Percentiles rank a stretch among this genome's conserved stretches.
Evolutionary conservation across 2,888 invertebrate genomes (phyloP).

Genomic region (Carabus problematicus): DNA sequence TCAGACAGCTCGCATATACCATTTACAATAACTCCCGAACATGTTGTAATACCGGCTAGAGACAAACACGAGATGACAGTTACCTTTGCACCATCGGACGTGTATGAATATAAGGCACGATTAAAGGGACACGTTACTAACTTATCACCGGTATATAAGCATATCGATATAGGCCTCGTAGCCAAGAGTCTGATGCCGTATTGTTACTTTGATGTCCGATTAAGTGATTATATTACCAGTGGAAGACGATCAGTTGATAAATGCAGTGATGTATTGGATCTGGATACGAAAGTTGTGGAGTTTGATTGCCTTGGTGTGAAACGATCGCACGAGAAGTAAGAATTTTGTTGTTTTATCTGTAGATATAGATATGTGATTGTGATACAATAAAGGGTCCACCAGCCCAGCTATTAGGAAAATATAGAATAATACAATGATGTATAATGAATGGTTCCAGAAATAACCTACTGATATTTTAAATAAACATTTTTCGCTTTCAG

Average conservation of each 20-base stretch:
- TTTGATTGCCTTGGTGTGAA: conserved; percentile 71
- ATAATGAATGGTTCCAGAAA: too few relatives aligned
- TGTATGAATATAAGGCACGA: conserved; percentile 63
- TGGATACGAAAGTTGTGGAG: conserved; percentile 64
- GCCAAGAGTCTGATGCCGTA: conserved; percentile 72
- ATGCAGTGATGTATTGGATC: conserved; percentile 60
- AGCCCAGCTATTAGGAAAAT: too few relatives aligned
- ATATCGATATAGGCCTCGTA: conserved; percentile 57
- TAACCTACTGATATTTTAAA: too few relatives aligned
- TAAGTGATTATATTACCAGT: conserved; percentile 68
- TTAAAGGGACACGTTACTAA: conserved; percentile 65
- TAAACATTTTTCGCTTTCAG: too few relatives aligned
- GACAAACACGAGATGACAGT: conserved; percentile 59
- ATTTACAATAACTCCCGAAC: conserved; percentile 62
- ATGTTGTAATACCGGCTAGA: conserved; percentile 60
- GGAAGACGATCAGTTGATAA: conserved; percentile 58
- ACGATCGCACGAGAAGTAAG: conserved; percentile 62
- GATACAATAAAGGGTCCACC: too few relatives aligned
- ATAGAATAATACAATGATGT: too few relatives aligned
- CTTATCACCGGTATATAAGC: conserved; percentile 57
- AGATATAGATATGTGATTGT: neutral
- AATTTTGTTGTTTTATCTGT: too few relatives aligned
- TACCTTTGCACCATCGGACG: conserved; percentile 65
- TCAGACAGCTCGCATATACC: conserved; percentile 52
- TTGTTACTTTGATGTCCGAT: conserved; percentile 74